Percentiles rank a stretch among this genome's conserved stretches.
Evolutionary conservation across 2,888 invertebrate genomes (phyloP).

Genomic region (Drosophila colorata): DNA sequence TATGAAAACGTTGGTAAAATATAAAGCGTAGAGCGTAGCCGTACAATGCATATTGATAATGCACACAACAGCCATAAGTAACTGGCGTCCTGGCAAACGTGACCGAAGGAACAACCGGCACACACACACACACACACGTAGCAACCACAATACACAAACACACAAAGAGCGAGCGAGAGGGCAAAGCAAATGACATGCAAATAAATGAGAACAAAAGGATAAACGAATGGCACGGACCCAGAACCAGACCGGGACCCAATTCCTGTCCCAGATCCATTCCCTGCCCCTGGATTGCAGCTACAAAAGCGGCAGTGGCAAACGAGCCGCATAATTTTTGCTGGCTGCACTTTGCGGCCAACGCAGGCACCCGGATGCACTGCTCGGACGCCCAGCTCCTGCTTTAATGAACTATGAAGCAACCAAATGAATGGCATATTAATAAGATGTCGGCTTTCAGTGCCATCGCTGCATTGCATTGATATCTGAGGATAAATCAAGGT

Average conservation of each 20-base stretch:
- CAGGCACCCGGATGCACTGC: slow-evolving; percentile 55
- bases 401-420: slow-evolving; percentile 78
- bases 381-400: slow-evolving; percentile 52
- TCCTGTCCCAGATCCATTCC: slow-evolving; percentile 5
- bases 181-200: slow-evolving; percentile 75
- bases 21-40: slow-evolving; percentile 31
- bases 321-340: slow-evolving; percentile 79
- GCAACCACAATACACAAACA: background rate
- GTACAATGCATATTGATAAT: slow-evolving; percentile 79
- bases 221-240: slow-evolving; percentile 71
- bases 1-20: slow-evolving; percentile 36
- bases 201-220: slow-evolving; percentile 80
- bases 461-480: slow-evolving; percentile 57
- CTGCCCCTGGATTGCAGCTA: slow-evolving; percentile 17
- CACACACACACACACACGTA: background rate
- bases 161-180: slow-evolving; percentile 6
- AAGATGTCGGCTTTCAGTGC: slow-evolving; percentile 70
- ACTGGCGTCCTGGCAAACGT: slow-evolving; percentile 76
- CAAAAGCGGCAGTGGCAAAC: slow-evolving; percentile 67
- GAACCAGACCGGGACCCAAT: slow-evolving; percentile 8
- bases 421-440: slow-evolving; percentile 82
- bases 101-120: slow-evolving; percentile 54
- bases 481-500: slow-evolving; percentile 74
- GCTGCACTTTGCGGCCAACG: slow-evolving; percentile 75
- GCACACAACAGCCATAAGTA: slow-evolving; percentile 77